Base-by-base conservation (phyloP, 2,797 vertebrate species). In the Coccyzus lansbergi region DNA sequence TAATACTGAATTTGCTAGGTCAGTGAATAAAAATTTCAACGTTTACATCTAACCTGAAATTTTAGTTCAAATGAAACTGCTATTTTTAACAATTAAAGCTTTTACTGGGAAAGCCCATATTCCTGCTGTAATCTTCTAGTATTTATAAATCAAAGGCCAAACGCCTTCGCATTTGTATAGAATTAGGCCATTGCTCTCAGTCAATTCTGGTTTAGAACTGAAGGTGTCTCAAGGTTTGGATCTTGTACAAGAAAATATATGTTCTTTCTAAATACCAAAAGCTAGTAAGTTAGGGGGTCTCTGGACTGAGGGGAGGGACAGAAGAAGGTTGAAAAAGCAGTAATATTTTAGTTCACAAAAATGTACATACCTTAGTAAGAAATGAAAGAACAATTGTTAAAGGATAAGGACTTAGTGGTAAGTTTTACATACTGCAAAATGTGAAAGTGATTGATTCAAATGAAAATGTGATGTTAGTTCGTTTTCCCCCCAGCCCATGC, bases 311-410 rank as follows among this genome's bases (percentile, higher is more conserved):
- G 59, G 67, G 88, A 92, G 68, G 87, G 58, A 72, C 44, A 88
- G 91, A 63, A 94, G 56, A 93, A 44, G 85, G 40, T 4, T 81
- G 55, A 67, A 40, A 65, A 63, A 95, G 91, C 88, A 69, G 86
- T 91, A 85, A 77, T 64, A 79, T 94, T 93, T 97, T 95, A 97
- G 96, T 89, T 88, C 83, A 97, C 93, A 94, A 97, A 96, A 96
- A 94, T 28, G 74, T 96, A 96, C 96, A 91, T 95, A 98, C 89
- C 92, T 97, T 94, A 76, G 87, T 91, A 75, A 96, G 85, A 95
- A 96, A 97, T 94, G 71, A 94, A 94, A 97, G 59, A 81, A 55
- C 93, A 95, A 79, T 95, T 93, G 96, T 94, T 97, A 97, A 96
- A 88, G 88, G 91, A 21, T 12, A 94, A 88, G 83, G 81, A 90